Evolutionary conservation across 2,797 vertebrate species (phyloP).

Genomic region (Lithobates pipiens): DNA sequence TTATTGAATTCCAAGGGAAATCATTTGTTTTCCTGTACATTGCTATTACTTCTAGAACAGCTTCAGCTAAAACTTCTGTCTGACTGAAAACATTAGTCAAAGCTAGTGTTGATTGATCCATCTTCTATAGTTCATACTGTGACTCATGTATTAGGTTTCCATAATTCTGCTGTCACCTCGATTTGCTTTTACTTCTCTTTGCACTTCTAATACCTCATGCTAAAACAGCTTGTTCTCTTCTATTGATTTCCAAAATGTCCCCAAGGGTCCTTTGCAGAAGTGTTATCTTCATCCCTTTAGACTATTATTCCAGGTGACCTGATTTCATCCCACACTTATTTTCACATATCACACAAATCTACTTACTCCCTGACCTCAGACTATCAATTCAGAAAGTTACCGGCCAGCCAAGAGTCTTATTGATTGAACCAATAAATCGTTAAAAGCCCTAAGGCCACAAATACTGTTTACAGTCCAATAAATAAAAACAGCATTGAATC

Average conservation of each 20-base stretch:
- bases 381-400: not conserved
- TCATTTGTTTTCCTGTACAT: too few species aligned
- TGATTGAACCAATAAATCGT: slow-evolving; percentile 26
- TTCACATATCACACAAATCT: slow-evolving; percentile 34
- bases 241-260: slow-evolving; percentile 24
- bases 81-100: slow-evolving; percentile 26
- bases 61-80: not conserved
- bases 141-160: not conserved
- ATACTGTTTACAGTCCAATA: slow-evolving; percentile 1
- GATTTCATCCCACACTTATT: slow-evolving; percentile 4
- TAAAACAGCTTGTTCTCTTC: slow-evolving; percentile 13
- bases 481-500: not conserved
- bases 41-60: too few species aligned
- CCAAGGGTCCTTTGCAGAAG: slow-evolving; percentile 1
- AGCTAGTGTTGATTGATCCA: slow-evolving; percentile 7
- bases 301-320: slow-evolving; percentile 18
- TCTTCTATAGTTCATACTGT: not conserved
- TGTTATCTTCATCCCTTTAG: not conserved
- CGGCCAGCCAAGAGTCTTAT: slow-evolving; percentile 2
- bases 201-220: slow-evolving; percentile 13
- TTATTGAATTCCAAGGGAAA: too few species aligned
- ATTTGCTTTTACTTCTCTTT: slow-evolving; percentile 9
- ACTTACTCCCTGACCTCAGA: slow-evolving; percentile 31
- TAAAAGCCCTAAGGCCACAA: not conserved
- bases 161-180: slow-evolving; percentile 29